phyloP scores from a whole-genome alignment of 2,113 vertebrate species.

The Oceanodroma tethys region DNA sequence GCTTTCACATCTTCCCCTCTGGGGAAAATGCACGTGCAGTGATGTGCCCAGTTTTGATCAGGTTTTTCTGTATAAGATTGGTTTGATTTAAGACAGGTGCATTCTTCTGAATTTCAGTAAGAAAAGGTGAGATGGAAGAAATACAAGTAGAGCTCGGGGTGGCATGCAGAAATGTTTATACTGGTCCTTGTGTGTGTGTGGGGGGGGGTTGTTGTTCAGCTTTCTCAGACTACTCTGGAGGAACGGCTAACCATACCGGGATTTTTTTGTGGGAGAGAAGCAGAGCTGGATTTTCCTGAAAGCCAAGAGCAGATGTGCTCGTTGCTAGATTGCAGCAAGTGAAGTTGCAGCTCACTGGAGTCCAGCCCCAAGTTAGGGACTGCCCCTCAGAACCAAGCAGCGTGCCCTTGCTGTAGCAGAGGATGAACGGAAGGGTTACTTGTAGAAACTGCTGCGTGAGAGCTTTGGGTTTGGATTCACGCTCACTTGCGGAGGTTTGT shows the following conservation, averaged over 20 bases:
- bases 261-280: background rate
- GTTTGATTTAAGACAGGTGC: background rate
- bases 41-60: background rate
- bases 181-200: too few species aligned
- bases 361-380: background rate
- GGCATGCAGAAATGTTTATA: background rate
- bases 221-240: background rate
- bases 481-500: background rate
- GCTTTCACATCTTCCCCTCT: background rate
- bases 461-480: background rate
- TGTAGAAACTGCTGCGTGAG: background rate
- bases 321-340: background rate
- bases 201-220: background rate
- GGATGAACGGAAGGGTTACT: background rate
- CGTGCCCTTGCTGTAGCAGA: background rate
- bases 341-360: background rate
- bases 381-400: background rate
- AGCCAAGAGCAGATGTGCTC: background rate
- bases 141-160: rapidly evolving
- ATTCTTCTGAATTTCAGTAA: background rate
- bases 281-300: background rate
- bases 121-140: background rate
- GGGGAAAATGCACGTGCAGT: background rate
- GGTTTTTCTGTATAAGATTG: background rate
- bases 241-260: background rate